Base-by-base conservation (phyloP, 1,140 invertebrate genomes). In the Wasmannia auropunctata region DNA sequence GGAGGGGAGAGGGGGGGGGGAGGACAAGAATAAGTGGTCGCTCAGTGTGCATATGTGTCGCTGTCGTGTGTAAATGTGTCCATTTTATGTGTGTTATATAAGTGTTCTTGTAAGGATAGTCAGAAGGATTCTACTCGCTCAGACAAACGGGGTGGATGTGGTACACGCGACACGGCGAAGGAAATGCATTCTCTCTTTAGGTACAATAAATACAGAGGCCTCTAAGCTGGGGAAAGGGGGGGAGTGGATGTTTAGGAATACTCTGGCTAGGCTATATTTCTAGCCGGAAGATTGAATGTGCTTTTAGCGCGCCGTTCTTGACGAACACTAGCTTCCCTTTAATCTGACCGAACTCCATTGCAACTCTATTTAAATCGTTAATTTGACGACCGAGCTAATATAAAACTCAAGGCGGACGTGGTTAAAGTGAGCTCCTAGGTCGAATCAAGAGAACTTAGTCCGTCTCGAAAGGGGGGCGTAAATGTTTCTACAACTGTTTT, bases 161-260 rank as follows among this genome's bases (percentile, higher is more conserved):
- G 81, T 88, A 92, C 86, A 89, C 62, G 72, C 87, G 87, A 91
- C 76, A 89, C 80, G 72, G 88, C 77, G 65, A 70, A 79, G 88
- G 86, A 87, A 88, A 91, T 91, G 87, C 90, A 88, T 67, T 67
- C 69, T 74, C 34, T 74, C 88, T 87, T 86, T 86, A 86, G 85
- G 40, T 92, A 92, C 86, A 92, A 91, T 92, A 92, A 92, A 92
- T 92, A 92, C 87, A 91, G 91, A 87, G 77, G 77, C 88, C 77
- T 87, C 70, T 89, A 85, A 90, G 79, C 84, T 77, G 87, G 65
- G 5, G 22, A 5, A 16, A 25, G 11, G 40, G 34, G n/a, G 37
- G 10, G 10, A 37, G n/a, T 65, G 10, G 10, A 37, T 79, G 69
- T 56, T 58, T 22, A 65, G 49, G 65, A 46, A 34, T 37, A 56